These are phyloP conservation scores for Panagrolaimus sp. DNA, from an alignment of 1,140 invertebrate genomes.

Conservation along the genomic window DNA sequence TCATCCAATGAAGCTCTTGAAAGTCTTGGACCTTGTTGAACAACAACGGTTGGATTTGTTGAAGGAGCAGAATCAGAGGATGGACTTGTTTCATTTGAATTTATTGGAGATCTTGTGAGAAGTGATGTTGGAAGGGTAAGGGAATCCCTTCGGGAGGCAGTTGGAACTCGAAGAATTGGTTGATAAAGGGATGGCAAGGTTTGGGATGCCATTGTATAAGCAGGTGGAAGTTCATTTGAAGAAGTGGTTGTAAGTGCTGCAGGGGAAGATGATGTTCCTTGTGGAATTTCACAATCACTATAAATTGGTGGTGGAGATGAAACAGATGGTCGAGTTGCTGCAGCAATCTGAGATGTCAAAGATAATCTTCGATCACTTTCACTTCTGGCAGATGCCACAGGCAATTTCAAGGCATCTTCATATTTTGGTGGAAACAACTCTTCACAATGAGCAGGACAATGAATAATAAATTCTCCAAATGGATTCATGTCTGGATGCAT, in stretches of 20 bases:
- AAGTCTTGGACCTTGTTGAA: neutral
- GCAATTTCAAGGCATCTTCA: constrained; percentile 6
- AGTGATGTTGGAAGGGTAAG: neutral
- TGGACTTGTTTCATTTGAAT: neutral
- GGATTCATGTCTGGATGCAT: neutral
- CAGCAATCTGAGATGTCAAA: neutral
- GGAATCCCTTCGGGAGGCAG: neutral
- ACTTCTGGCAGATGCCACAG: neutral
- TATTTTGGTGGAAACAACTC: neutral
- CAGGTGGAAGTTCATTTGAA: neutral
- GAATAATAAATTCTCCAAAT: neutral
- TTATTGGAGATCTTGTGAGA: too few relatives aligned
- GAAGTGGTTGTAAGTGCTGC: neutral
- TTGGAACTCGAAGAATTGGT: neutral
- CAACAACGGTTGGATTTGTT: neutral
- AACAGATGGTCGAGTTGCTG: neutral
- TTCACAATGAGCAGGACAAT: neutral
- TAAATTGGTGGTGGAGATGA: constrained; percentile 6
- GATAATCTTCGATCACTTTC: neutral
- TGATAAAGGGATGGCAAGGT: neutral
- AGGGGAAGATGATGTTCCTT: neutral
- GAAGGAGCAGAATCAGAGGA: neutral
- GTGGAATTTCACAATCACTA: neutral
- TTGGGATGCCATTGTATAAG: neutral
- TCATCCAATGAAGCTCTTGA: neutral